Evolutionary conservation across 1,140 invertebrate genomes (phyloP).

Genomic region (Ephestia elutella): DNA sequence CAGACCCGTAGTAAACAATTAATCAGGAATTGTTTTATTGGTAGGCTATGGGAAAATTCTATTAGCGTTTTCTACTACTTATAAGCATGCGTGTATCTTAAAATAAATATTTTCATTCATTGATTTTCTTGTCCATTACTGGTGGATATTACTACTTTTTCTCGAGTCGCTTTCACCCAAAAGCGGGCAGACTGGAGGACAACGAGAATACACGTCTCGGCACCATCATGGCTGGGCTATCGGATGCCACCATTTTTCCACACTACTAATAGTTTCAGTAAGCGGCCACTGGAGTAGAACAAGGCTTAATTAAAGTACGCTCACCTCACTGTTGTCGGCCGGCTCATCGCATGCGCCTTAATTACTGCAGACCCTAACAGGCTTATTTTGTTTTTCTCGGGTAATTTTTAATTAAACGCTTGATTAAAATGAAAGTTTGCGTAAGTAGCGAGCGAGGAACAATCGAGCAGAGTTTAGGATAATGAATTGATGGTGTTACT

Average conservation of each 20-base stretch:
- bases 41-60: too few species aligned
- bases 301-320: conserved; percentile 68
- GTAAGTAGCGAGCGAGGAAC: conserved; percentile 73
- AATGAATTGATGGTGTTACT: conserved; percentile 75
- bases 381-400: conserved; percentile 74
- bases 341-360: conserved; percentile 70
- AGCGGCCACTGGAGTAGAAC: conserved; percentile 53
- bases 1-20: too few species aligned
- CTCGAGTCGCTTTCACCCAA: too few species aligned
- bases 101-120: too few species aligned
- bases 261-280: conserved; percentile 53
- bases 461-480: conserved; percentile 73
- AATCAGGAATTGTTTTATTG: too few species aligned
- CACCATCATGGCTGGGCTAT: not conserved
- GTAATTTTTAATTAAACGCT: conserved; percentile 75
- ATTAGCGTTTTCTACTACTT: too few species aligned
- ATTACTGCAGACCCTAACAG: conserved; percentile 71
- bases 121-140: too few species aligned
- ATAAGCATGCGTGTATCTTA: too few species aligned
- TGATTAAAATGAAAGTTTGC: conserved; percentile 75
- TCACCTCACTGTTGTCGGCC: conserved; percentile 39
- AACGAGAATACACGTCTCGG: too few species aligned
- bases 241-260: conserved; percentile 36
- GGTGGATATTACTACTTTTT: too few species aligned
- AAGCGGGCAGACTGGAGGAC: too few species aligned